These are phyloP conservation scores for Coracopsis vasa DNA, from an alignment of 2,113 vertebrate genomes.

Conservation along the genomic window DNA sequence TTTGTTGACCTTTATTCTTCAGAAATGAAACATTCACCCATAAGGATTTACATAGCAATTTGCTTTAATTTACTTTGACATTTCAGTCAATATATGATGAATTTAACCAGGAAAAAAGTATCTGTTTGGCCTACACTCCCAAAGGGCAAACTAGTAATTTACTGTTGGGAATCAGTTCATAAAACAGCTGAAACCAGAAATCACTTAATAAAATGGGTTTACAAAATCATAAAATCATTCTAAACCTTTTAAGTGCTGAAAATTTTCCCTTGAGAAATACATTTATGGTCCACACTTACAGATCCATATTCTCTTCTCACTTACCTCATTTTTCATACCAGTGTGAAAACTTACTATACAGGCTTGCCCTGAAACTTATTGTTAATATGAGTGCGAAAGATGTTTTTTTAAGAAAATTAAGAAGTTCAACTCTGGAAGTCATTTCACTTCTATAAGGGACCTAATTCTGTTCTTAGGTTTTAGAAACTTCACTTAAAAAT, in stretches of 20 bases:
- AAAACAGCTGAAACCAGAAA: constrained; percentile 25
- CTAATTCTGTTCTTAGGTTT: not conserved
- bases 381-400: not conserved
- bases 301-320: not conserved
- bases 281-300: not conserved
- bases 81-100: constrained; percentile 53
- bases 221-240: constrained; percentile 13
- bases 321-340: not conserved
- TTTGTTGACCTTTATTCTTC: not conserved
- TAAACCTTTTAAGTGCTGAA: constrained; percentile 6
- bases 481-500: not conserved
- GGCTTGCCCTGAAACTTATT: not conserved
- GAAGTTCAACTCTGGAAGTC: not conserved
- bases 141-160: constrained; percentile 35
- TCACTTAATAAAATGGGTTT: constrained; percentile 36
- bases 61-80: constrained; percentile 64
- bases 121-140: constrained; percentile 41
- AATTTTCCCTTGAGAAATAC: constrained; percentile 28
- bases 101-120: constrained; percentile 43
- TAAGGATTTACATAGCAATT: constrained; percentile 38
- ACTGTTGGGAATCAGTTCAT: constrained; percentile 17
- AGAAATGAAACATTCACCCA: not conserved
- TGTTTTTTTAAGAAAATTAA: not conserved
- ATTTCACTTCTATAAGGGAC: not conserved
- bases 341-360: not conserved